These are phyloP conservation scores for Pentamera pediparva DNA, from an alignment of 53 echinoderm and acorn worm genomes.

Conservation along the genomic window DNA sequence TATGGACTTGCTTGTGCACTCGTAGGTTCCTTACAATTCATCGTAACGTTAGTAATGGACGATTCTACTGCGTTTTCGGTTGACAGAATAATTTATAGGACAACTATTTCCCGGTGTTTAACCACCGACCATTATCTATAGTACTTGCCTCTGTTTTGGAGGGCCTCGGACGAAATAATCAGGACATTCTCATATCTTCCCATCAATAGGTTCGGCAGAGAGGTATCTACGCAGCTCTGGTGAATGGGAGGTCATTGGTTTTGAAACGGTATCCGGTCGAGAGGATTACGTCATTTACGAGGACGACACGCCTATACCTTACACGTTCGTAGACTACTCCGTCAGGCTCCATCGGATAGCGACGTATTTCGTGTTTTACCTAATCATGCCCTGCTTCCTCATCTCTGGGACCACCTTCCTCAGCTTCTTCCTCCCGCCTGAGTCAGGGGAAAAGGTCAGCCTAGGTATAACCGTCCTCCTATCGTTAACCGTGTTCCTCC, in stretches of 20 bases:
- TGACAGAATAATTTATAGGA: too few species aligned
- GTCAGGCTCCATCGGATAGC: slow-evolving; percentile 74
- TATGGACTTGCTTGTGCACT: too few species aligned
- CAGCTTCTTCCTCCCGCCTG: slow-evolving; percentile 95
- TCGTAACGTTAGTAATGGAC: too few species aligned
- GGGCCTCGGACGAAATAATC: too few species aligned
- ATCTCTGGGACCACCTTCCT: slow-evolving; percentile 88
- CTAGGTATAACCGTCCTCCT: slow-evolving; percentile 94
- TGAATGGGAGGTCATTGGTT: slow-evolving; percentile 76
- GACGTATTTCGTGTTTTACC: slow-evolving; percentile 93
- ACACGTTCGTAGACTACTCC: slow-evolving; percentile 79
- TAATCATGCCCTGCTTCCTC: slow-evolving; percentile 93
- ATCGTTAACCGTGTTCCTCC: slow-evolving; percentile 89
- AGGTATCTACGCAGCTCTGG: slow-evolving; percentile 75
- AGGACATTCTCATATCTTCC: not conserved
- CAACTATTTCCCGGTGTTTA: too few species aligned
- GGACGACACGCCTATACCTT: slow-evolving; percentile 57
- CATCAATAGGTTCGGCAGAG: slow-evolving; percentile 61
- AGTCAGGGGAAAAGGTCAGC: slow-evolving; percentile 95
- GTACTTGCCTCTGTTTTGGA: too few species aligned
- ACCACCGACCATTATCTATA: too few species aligned
- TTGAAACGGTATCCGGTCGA: slow-evolving; percentile 51
- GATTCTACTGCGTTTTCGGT: too few species aligned
- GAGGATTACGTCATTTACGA: slow-evolving; percentile 69
- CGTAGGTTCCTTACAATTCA: too few species aligned